These are phyloP conservation scores for Leucozona laternaria DNA, from an alignment of 2,888 invertebrate genomes.

Conservation along the genomic window DNA sequence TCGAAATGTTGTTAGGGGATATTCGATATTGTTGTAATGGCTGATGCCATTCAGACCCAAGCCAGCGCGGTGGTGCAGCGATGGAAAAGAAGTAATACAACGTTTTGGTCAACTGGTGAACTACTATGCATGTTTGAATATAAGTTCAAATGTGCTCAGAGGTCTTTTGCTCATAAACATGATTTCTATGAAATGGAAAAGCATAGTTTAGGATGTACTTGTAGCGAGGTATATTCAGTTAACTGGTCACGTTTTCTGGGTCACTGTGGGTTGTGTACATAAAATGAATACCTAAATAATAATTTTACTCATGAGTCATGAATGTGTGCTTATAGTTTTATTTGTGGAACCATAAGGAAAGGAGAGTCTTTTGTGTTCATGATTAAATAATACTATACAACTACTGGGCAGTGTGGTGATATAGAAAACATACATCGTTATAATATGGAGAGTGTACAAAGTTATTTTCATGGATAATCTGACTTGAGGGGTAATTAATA, in stretches of 20 bases:
- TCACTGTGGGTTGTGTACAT: not conserved
- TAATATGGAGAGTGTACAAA: too few species aligned
- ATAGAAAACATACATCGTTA: too few species aligned
- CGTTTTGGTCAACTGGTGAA: not conserved
- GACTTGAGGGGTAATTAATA: too few species aligned
- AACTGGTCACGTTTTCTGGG: constrained; percentile 14
- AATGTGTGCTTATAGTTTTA: not conserved
- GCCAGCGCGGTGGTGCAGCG: not conserved
- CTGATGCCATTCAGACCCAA: not conserved
- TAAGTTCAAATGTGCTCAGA: not conserved
- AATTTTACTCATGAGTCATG: not conserved
- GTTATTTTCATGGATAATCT: too few species aligned
- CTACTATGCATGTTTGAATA: not conserved
- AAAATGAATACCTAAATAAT: not conserved
- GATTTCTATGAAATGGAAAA: not conserved
- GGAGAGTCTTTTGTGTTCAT: not conserved
- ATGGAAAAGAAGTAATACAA: not conserved
- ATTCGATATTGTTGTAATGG: not conserved
- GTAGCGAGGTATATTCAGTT: not conserved
- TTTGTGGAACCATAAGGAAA: not conserved
- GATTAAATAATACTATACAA: not conserved
- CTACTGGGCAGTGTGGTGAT: not conserved
- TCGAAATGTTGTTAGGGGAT: not conserved
- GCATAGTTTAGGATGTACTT: not conserved
- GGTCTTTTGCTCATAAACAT: not conserved